Evolutionary conservation across 2,888 invertebrate genomes (phyloP).

Genomic region (Drosophila vallismaia): DNA sequence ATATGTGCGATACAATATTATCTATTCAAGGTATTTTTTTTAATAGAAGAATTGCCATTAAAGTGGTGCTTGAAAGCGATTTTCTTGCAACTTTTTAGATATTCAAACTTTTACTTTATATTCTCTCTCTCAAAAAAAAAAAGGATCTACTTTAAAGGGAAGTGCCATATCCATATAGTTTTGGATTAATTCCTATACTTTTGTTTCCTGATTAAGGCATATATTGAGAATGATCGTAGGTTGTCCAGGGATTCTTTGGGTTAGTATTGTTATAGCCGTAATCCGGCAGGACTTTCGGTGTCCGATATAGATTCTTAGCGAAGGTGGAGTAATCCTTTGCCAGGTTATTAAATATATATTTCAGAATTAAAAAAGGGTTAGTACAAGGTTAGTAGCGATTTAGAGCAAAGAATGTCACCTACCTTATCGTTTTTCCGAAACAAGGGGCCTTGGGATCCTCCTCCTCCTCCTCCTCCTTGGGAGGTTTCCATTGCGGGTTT

Average conservation of each 20-base stretch:
- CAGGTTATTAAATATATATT: neutral
- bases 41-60: neutral
- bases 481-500: constrained; percentile 38
- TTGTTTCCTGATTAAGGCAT: constrained; percentile 60
- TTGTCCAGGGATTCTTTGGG: constrained; percentile 49
- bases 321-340: constrained; percentile 70
- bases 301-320: constrained; percentile 69
- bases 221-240: constrained; percentile 74
- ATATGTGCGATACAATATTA: constrained; percentile 1
- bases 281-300: constrained; percentile 61
- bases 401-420: neutral
- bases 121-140: neutral
- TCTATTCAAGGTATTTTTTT: neutral
- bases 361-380: neutral
- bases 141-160: neutral
- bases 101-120: neutral
- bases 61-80: neutral
- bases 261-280: constrained; percentile 50
- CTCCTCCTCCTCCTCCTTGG: constrained; percentile 9
- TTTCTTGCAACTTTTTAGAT: neutral
- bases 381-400: neutral
- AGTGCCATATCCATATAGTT: neutral
- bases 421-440: constrained; percentile 53
- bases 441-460: constrained; percentile 28
- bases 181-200: neutral